Base-by-base conservation (phyloP, 2,113 vertebrate species). In the Zingel zingel region DNA sequence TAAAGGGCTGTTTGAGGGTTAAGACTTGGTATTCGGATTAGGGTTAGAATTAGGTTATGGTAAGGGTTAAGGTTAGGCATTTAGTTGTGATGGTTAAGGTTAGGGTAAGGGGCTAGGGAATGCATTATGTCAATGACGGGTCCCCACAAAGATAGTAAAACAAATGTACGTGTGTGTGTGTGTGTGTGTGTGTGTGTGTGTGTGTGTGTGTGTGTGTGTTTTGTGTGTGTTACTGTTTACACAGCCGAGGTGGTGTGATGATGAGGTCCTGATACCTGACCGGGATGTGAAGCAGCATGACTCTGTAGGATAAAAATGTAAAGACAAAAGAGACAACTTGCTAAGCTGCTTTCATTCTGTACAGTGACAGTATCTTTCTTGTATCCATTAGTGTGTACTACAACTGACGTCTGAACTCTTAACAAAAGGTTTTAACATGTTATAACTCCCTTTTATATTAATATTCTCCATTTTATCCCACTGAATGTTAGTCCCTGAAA, bases 231-330 rank as follows among this genome's bases (percentile, higher is more conserved):
- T 39, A 47, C 33, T 80, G 83, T 82, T 82, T 74, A 68, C 77
- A 81, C 56, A 82, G 54, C 71, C 56, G 50, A 83, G 57, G 79
- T 79, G 78, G n/a, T 73, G 77, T 58, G 51, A 86, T 83, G 81
- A 88, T 86, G 73, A 82, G 50, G 73, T 81, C 70, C 66, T 85
- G 27, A 54, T 70, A 23, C 6, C 27, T 65, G 6, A 51, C 13
- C 18, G 4, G 62, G 21, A 18, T 43, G 25, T 50, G 57, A 77
- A 61, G 61, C 50, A 79, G 30, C 50, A 68, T 59, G 13, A 61
- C 3, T 18, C 18, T 27, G 51, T 7, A 5, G 25, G 16, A 66
- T 27, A 12, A 19, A 15, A 45, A 30, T 54, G 14, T n/a, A 65
- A 27, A 62, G 33, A 54, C 13, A 53, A 53, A 36, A 43, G 45